These are phyloP conservation scores for Heliconius aoede DNA, from an alignment of 2,888 invertebrate species.

Conservation along the genomic window DNA sequence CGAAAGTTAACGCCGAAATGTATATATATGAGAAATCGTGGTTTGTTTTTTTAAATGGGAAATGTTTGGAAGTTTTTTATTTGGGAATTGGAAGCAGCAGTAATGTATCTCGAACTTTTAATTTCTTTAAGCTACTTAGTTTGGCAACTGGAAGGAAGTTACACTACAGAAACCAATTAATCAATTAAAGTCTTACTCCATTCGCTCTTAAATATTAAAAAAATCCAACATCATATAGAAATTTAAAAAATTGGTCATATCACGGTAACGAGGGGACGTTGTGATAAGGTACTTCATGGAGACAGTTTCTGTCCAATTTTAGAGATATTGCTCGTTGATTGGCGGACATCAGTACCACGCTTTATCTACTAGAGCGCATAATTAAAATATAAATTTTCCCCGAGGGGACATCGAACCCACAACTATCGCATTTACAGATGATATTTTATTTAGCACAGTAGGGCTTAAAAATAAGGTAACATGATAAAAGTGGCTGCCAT, in stretches of 20 bases:
- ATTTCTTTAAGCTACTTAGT: conserved; percentile 2
- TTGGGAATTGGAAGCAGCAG: background rate
- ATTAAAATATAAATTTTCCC: too few species aligned
- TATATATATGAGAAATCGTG: background rate
- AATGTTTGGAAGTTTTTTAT: background rate
- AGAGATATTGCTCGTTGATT: too few species aligned
- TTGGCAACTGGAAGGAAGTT: background rate
- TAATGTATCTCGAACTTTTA: conserved; percentile 5
- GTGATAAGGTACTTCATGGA: background rate
- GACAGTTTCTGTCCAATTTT: too few species aligned
- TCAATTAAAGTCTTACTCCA: background rate
- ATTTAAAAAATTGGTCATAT: background rate
- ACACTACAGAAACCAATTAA: background rate
- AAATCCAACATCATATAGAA: conserved; percentile 24
- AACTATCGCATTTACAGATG: background rate
- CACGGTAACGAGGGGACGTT: background rate
- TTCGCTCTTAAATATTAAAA: conserved; percentile 19
- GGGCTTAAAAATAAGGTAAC: conserved; percentile 45
- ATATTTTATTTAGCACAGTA: conserved; percentile 23
- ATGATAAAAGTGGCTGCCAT: conserved; percentile 47
- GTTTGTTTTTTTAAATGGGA: background rate
- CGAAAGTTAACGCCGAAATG: background rate
- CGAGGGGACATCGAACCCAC: too few species aligned
- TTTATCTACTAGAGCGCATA: too few species aligned
- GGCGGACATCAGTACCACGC: too few species aligned